Evolutionary conservation across 1,140 invertebrate species (phyloP).

Genomic region (Procambarus clarkii): DNA sequence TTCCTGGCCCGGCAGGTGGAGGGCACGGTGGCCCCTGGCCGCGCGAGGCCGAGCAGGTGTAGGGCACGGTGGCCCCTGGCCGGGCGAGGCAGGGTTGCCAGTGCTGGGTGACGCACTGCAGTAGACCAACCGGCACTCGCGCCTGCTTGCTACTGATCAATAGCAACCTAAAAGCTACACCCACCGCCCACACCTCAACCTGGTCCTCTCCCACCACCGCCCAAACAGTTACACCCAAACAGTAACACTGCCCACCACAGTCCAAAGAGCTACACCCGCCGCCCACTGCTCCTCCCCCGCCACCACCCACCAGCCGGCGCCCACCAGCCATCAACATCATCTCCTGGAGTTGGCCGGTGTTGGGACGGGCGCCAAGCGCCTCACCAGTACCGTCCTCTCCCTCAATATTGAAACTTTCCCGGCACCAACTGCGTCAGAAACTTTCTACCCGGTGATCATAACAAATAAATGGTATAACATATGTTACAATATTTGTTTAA

Average conservation of each 20-base stretch:
- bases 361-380: not conserved
- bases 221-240: no score
- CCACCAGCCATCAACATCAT: not conserved
- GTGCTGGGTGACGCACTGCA: conserved; percentile 10
- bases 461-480: not conserved
- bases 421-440: not conserved
- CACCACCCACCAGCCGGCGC: not conserved
- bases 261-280: not conserved
- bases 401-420: not conserved
- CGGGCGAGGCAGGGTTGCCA: not conserved
- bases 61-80: not conserved
- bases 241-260: not conserved
- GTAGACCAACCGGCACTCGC: not conserved
- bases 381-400: not conserved
- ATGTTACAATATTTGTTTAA: not conserved
- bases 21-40: not conserved
- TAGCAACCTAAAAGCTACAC: conserved; percentile 10
- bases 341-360: not conserved
- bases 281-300: not conserved
- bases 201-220: not conserved
- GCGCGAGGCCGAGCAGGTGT: not conserved
- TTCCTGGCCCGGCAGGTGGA: not conserved
- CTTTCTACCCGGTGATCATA: not conserved
- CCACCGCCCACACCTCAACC: conserved; percentile 11
- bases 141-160: conserved; percentile 12